Conservation (phyloP, 2,113 vertebrate species). For the Alligator mississippiensis region DNA sequence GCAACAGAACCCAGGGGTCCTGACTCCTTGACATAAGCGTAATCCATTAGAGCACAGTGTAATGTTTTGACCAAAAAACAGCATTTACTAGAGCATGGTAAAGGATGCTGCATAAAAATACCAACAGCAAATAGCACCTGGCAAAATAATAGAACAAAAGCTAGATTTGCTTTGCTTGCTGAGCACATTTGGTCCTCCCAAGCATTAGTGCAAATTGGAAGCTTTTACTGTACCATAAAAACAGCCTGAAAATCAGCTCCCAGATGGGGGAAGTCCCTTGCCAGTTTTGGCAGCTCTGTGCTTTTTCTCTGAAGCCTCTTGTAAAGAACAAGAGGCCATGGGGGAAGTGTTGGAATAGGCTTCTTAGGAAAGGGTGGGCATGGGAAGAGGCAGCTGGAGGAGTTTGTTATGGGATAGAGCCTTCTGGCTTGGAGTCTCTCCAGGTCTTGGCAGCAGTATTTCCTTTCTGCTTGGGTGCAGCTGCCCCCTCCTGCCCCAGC, state of each 20-base stretch:
- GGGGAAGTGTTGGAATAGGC: neutral
- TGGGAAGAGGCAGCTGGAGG: neutral
- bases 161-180: neutral
- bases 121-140: neutral
- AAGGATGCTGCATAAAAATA: neutral
- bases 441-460: neutral
- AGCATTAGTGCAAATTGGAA: accelerated
- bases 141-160: neutral
- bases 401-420: neutral
- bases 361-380: neutral
- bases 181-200: neutral
- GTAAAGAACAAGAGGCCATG: accelerated
- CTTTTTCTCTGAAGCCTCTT: neutral
- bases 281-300: accelerated
- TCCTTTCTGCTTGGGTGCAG: neutral
- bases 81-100: accelerated
- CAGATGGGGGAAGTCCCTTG: neutral
- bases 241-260: neutral
- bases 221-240: neutral
- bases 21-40: neutral
- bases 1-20: accelerated
- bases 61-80: neutral
- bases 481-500: neutral
- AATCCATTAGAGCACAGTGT: neutral
- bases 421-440: neutral